Evolutionary conservation across 1,140 invertebrate species (phyloP), one percentile per base, ranked within the genome.

Genomic region (roundworm (Caenorhabditis elegans)): DNA sequence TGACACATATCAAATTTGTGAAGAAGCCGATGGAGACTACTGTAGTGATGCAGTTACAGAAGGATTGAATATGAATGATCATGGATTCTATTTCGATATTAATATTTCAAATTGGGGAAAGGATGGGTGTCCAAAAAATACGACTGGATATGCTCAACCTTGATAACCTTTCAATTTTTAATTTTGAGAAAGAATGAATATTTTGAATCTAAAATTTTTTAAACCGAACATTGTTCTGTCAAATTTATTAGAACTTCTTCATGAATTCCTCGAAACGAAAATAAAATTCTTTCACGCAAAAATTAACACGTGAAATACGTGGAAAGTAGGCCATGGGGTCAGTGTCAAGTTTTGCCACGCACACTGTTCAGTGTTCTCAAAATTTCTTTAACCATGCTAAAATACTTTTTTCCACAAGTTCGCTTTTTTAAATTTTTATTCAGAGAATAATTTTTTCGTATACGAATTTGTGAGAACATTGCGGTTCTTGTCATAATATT

Each of bases 1-100:
- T 15, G 36, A 80, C 17, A 10, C 36, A 10, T 80, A 80, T 53
- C 8, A 19, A 0, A 47, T 80, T 49, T 80, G 79, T 31, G 22
- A 36, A 22, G 60, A 80, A 76, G 79, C 79, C 28, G 79, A 80
- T 75, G 79, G 79, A 36, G 10, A 43, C 19, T 80, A 80, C 22
- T 80, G 79, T 28, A 75, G 55, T 36, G 55, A 75, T 17, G 13
- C 53, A 2, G 53, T 43, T 11, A n/a, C 26, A 75, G 34, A 51
- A 8, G 17, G 60, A 19, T 39, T 76, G 22, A 17, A 17, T 48
- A 36, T 60, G 26, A 10, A 22, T 13, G 79, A 80, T 34, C 79
- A 80, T 24, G 15, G 70, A n/a, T 36, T 13, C 22, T 80, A 80
- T 53, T 80, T 80, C 19, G 22, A 80, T 60, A 17, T 60, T 6